Conservation (phyloP, 2,888 invertebrate species). For the Eledona agricola region DNA sequence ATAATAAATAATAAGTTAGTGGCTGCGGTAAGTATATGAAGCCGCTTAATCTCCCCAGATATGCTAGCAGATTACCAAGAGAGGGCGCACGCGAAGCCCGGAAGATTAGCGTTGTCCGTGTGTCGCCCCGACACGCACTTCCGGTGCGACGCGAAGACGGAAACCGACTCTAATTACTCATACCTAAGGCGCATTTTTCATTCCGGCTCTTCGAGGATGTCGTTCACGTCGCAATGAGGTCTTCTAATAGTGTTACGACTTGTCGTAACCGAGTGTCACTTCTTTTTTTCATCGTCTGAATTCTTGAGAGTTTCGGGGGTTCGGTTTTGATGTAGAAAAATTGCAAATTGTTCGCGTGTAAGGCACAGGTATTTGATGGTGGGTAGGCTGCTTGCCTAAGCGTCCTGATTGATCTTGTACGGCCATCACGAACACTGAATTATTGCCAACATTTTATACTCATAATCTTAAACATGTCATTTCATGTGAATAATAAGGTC, state of each 20-base stretch:
- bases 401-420: slow-evolving; percentile 50
- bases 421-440: slow-evolving; percentile 48
- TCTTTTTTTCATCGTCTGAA: no score
- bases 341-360: slow-evolving; percentile 43
- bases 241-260: slow-evolving; percentile 7
- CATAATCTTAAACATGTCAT: slow-evolving; percentile 49
- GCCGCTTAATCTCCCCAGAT: slow-evolving; percentile 49
- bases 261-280: not conserved
- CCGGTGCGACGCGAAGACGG: slow-evolving; percentile 44
- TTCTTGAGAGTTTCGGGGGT: no score
- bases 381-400: slow-evolving; percentile 42
- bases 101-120: slow-evolving; percentile 60
- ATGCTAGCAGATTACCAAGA: slow-evolving; percentile 55
- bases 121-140: slow-evolving; percentile 58
- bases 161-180: slow-evolving; percentile 35
- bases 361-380: slow-evolving; percentile 42
- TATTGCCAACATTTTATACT: slow-evolving; percentile 48
- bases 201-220: slow-evolving; percentile 21
- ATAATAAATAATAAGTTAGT: slow-evolving; percentile 34
- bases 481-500: slow-evolving; percentile 49
- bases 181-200: slow-evolving; percentile 26
- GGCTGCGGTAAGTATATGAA: slow-evolving; percentile 36
- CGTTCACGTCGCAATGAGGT: slow-evolving; percentile 19
- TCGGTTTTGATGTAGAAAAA: slow-evolving; percentile 24
- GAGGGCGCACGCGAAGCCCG: slow-evolving; percentile 56